phyloP scores from a whole-genome alignment of 2,888 invertebrate species.

The Agrotis ipsilon region DNA sequence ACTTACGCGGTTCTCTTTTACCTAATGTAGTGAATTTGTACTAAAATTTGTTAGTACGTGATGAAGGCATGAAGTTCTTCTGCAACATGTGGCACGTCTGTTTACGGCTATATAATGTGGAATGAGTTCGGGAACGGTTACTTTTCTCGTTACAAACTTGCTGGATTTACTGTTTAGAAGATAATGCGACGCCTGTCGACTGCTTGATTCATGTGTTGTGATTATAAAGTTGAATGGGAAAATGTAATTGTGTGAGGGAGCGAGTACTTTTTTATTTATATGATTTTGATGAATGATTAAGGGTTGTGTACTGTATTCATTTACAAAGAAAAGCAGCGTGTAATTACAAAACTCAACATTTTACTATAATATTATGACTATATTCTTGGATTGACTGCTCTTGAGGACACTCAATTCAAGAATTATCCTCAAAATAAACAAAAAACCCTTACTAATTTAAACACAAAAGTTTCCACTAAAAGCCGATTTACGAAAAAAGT shows the following conservation, averaged over 20 bases:
- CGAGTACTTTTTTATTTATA: conserved; percentile 16
- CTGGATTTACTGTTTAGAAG: conserved; percentile 65
- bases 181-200: conserved; percentile 58
- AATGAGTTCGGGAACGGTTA: conserved; percentile 60
- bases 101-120: conserved; percentile 48
- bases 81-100: conserved; percentile 46
- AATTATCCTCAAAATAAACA: too few relatives aligned
- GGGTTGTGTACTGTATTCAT: too few relatives aligned
- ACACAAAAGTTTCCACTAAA: conserved; percentile 17
- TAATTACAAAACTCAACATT: too few relatives aligned
- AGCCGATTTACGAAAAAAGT: neutral
- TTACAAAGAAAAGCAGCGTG: too few relatives aligned
- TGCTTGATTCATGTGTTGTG: conserved; percentile 51
- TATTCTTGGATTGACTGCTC: too few relatives aligned
- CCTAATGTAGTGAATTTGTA: too few relatives aligned
- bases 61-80: conserved; percentile 28
- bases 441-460: neutral
- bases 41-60: conserved; percentile 7
- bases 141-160: conserved; percentile 70
- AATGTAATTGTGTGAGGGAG: conserved; percentile 4
- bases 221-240: conserved; percentile 44
- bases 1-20: too few relatives aligned
- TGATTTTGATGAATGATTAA: neutral
- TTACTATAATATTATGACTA: too few relatives aligned
- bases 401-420: too few relatives aligned